Conservation (phyloP, 2,797 vertebrate genomes). For the Erethizon dorsatum region DNA sequence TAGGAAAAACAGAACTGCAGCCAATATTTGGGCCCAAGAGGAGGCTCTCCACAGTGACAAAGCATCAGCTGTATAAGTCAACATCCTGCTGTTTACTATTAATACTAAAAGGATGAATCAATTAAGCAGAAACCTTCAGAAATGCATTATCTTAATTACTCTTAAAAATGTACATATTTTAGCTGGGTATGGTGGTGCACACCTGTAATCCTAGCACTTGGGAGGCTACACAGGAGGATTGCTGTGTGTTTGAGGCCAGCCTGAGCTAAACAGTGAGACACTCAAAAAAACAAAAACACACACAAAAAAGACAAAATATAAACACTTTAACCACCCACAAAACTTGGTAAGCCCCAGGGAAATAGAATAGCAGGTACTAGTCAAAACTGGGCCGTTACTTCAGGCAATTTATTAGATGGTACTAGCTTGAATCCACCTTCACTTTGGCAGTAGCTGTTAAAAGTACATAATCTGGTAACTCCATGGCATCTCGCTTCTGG, state of each 20-base stretch:
- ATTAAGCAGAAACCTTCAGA: conserved; percentile 8
- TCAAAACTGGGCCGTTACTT: background rate
- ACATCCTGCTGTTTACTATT: background rate
- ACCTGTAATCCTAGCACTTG: background rate
- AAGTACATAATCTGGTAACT: conserved; percentile 95
- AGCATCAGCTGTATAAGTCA: background rate
- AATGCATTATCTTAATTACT: background rate
- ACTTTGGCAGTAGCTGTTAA: conserved; percentile 98
- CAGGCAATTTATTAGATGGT: background rate
- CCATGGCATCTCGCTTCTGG: conserved; percentile 96
- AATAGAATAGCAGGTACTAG: background rate
- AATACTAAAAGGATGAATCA: background rate
- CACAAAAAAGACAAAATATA: background rate
- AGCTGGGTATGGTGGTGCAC: background rate
- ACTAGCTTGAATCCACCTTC: conserved; percentile 91
- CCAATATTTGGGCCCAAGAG: background rate
- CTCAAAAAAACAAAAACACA: background rate
- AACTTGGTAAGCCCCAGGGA: background rate
- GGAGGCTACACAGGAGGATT: background rate
- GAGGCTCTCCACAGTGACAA: background rate
- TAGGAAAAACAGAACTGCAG: background rate
- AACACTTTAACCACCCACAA: background rate
- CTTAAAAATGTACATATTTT: background rate
- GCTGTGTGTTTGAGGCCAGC: background rate
- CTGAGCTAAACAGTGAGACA: background rate